Evolutionary conservation across 2,113 vertebrate species (phyloP), one percentile per base, ranked within the genome.

Genomic region (Calyptomena viridis): DNA sequence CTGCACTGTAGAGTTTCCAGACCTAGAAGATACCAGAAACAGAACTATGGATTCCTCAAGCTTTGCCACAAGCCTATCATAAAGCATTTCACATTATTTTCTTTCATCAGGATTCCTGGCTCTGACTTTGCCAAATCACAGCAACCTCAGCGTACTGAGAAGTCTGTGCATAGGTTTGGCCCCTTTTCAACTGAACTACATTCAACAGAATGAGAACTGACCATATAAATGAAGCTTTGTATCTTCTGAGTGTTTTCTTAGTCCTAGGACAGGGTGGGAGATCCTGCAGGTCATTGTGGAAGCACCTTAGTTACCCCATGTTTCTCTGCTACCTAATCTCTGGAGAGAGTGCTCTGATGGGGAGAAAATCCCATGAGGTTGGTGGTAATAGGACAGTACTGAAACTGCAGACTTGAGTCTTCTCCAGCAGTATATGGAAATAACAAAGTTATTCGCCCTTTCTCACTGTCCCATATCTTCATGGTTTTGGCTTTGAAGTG

Each of bases 101-200:
- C 59, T 58, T 77, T 84, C 35, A 42, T 10, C 17, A 24, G 47
- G 14, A 55, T 81, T 81, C 10, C 21, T 55, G 35, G 22, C 30
- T 49, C 21, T 60, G 19, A 59, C 19, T 53, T 84, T 69, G 33
- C 21, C 35, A 88, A 85, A 39, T 30, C 37, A 76, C 53, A 90
- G 9, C 15, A 58, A 53, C 23, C 6, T n/a, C 25, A 23, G 24
- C 14, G 64, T 25, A 33, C 5, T 5, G 49, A 63, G 31, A 87
- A 81, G 14, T 12, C 39, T 73, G 13, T 0, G 0, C 8, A 4
- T 40, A 24, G 18, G 3, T 81, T 68, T 68, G 10, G 17, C 25
- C n/a, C 44, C 5, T 58, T 67, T 44, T 15, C 76, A n/a, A 52
- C 58, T 35, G n/a, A 63, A 67, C 6, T 63, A 25, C 28, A 5